Percentiles rank a stretch among this genome's conserved stretches.
Evolutionary conservation across 1,140 invertebrate species (phyloP).

Genomic region (Thereuonema tuberculata): DNA sequence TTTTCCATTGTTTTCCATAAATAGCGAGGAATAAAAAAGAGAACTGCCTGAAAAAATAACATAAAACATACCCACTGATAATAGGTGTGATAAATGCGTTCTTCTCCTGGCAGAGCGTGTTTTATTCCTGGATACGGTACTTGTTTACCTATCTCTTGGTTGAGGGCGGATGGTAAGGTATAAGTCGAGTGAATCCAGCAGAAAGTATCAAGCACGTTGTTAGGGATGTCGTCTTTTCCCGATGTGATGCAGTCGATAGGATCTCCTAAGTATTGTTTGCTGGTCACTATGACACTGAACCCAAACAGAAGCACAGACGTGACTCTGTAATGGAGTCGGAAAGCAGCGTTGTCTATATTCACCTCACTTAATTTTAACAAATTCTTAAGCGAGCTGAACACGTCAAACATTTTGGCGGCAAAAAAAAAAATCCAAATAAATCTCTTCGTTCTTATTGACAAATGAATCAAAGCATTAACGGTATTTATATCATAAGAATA

Average conservation of each 20-base stretch:
- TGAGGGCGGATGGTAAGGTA: constrained; percentile 47
- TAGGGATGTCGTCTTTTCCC: background rate
- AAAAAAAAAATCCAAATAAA: background rate
- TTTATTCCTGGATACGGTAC: constrained; percentile 20
- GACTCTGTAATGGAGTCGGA: constrained; percentile 43
- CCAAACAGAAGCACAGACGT: constrained; percentile 41
- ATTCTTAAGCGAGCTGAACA: background rate
- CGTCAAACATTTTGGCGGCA: background rate
- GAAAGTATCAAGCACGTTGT: constrained; percentile 12
- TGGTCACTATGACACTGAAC: constrained; percentile 38
- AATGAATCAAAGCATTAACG: too few species aligned
- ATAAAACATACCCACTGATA: constrained; percentile 39
- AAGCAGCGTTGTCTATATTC: constrained; percentile 41
- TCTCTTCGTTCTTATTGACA: background rate
- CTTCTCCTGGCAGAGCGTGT: constrained; percentile 5
- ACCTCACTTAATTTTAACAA: constrained; percentile 11
- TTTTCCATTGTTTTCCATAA: constrained; percentile 29
- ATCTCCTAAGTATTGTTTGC: constrained; percentile 40
- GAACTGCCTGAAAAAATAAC: constrained; percentile 37
- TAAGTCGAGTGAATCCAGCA: constrained; percentile 15
- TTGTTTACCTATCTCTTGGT: constrained; percentile 25
- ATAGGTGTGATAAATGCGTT: constrained; percentile 25
- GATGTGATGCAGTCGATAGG: constrained; percentile 30
- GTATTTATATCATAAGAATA: too few species aligned
- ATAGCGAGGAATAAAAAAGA: constrained; percentile 38